phyloP scores from a whole-genome alignment of 2,113 vertebrate species.

The Spermophilus dauricus region DNA sequence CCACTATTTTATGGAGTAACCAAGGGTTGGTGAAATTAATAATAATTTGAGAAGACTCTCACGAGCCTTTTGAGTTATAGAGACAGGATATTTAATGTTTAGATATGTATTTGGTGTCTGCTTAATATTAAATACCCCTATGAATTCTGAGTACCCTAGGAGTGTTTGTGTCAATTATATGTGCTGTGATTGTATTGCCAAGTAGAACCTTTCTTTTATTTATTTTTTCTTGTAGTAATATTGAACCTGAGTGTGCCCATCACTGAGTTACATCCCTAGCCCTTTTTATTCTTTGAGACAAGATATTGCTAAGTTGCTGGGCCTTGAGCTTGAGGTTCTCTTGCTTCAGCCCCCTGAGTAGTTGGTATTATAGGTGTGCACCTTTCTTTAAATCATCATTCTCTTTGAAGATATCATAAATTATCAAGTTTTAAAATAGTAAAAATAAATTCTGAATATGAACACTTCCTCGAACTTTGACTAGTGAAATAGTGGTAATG shows the following conservation, averaged over 20 bases:
- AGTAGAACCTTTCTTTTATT: neutral
- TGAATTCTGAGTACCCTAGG: neutral
- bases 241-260: neutral
- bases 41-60: neutral
- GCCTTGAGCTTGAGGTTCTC: neutral
- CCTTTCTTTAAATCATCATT: neutral
- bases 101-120: neutral
- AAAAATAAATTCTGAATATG: constrained; percentile 36
- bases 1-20: neutral
- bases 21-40: neutral
- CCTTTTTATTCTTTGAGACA: neutral
- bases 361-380: too few species aligned
- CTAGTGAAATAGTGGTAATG: constrained; percentile 1
- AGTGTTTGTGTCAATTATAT: neutral
- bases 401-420: neutral
- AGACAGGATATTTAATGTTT: constrained; percentile 12
- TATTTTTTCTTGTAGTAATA: neutral
- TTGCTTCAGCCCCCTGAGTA: neutral
- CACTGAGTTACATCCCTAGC: neutral
- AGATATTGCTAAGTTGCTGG: neutral
- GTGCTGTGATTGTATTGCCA: neutral
- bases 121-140: neutral
- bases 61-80: neutral
- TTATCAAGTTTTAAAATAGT: neutral
- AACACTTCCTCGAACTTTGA: neutral